Conservation (phyloP, 1,140 invertebrate genomes). For the Pogonomyrmex californicus region DNA sequence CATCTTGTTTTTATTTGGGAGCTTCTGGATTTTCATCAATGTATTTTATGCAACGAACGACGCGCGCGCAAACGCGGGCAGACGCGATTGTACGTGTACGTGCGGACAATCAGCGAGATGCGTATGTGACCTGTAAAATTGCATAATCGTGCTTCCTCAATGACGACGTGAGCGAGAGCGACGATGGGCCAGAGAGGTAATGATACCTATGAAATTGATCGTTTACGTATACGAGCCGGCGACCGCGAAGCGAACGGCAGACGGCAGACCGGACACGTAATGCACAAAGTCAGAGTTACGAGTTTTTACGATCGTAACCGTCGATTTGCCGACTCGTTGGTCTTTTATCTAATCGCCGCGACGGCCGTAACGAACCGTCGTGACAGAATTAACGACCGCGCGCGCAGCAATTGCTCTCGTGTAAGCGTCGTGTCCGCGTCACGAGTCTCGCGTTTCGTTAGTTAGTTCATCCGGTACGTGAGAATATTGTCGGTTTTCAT, state of each 20-base stretch:
- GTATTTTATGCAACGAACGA: background rate
- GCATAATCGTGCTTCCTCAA: constrained; percentile 58
- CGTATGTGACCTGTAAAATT: constrained; percentile 41
- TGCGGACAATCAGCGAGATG: constrained; percentile 29
- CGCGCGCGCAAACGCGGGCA: background rate
- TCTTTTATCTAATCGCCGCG: constrained; percentile 49
- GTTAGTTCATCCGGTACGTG: constrained; percentile 50
- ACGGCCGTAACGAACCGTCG: constrained; percentile 35
- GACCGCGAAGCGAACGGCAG: constrained; percentile 3
- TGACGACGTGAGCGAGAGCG: constrained; percentile 26
- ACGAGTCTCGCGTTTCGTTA: constrained; percentile 57
- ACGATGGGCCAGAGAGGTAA: constrained; percentile 45
- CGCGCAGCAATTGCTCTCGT: constrained; percentile 52
- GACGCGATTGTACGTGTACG: background rate
- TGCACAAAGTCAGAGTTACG: constrained; percentile 19
- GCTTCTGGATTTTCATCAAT: background rate
- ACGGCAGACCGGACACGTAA: constrained; percentile 10
- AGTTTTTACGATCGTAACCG: constrained; percentile 25
- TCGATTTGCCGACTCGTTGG: constrained; percentile 42
- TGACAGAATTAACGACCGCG: constrained; percentile 52
- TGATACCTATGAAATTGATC: constrained; percentile 54
- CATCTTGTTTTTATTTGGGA: background rate
- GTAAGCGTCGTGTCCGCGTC: constrained; percentile 28
- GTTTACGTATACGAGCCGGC: constrained; percentile 47
- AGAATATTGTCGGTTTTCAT: constrained; percentile 43